Evolutionary conservation across 2,113 vertebrate species (phyloP).

Genomic region (Pseudopodoces humilis): DNA sequence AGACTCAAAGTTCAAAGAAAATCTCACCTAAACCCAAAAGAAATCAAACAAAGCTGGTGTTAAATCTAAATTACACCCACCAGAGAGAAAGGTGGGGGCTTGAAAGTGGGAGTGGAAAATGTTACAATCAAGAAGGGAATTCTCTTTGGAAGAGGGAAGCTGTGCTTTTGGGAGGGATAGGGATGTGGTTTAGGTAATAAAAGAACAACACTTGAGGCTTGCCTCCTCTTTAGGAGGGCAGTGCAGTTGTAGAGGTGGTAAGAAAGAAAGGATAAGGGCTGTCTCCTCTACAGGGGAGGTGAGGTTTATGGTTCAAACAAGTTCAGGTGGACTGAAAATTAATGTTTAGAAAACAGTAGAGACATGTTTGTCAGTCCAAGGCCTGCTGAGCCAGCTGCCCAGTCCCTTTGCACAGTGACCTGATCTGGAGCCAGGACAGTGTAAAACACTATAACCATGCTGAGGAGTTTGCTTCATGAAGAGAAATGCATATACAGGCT

Average conservation of each 20-base stretch:
- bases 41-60: not conserved
- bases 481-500: not conserved
- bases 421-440: not conserved
- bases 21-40: not conserved
- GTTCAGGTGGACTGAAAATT: not conserved
- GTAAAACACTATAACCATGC: not conserved
- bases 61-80: not conserved
- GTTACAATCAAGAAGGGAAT: not conserved
- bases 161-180: not conserved
- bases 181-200: not conserved
- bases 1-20: conserved; percentile 14
- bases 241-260: not conserved
- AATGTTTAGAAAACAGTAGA: not conserved
- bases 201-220: not conserved
- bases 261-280: not conserved
- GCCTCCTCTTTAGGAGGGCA: not conserved
- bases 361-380: not conserved
- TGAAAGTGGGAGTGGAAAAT: not conserved
- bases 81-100: not conserved
- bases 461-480: not conserved
- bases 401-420: not conserved
- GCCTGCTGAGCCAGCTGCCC: not conserved
- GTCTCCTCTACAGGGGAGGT: not conserved
- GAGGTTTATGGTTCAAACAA: not conserved
- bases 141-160: not conserved